A percentile compares a stretch with the other conserved stretches of the same genome.
These are phyloP conservation scores for Jaculus jaculus DNA, from an alignment of 2,113 vertebrate genomes.

Conservation along the genomic window DNA sequence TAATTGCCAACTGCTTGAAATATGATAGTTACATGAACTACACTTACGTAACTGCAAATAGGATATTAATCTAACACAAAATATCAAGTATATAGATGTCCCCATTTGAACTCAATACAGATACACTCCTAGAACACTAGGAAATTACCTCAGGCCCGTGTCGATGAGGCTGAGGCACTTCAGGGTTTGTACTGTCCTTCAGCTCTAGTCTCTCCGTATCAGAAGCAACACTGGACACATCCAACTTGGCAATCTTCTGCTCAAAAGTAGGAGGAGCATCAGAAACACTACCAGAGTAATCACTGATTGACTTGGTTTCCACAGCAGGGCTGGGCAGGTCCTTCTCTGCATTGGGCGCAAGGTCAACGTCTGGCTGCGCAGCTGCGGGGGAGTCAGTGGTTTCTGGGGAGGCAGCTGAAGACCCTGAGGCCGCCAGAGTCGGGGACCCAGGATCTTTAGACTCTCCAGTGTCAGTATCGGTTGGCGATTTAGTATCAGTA, in stretches of 20 bases:
- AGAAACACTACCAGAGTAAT: not conserved
- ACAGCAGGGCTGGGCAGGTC: conserved; percentile 7
- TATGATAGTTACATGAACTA: not conserved
- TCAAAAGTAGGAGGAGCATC: conserved; percentile 86
- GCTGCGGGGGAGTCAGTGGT: conserved; percentile 13
- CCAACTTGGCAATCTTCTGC: conserved; percentile 93
- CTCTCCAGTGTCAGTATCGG: conserved; percentile 41
- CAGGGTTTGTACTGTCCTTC: conserved; percentile 84
- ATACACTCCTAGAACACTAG: not conserved
- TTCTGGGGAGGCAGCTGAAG: conserved; percentile 39
- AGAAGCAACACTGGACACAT: conserved; percentile 95
- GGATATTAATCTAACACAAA: conserved; percentile 17
- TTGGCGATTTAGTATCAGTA: not conserved
- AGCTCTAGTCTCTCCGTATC: conserved; percentile 95
- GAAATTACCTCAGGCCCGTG: conserved; percentile 82
- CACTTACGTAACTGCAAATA: not conserved
- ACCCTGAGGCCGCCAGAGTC: not conserved
- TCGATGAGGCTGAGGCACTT: conserved; percentile 65
- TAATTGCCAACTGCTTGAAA: conserved; percentile 6
- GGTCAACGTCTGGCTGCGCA: conserved; percentile 64
- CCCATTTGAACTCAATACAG: conserved; percentile 34
- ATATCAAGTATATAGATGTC: not conserved
- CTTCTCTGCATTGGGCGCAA: conserved; percentile 57
- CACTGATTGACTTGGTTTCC: conserved; percentile 60
- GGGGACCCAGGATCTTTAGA: conserved; percentile 41